Conservation (phyloP, 2,888 invertebrate species). For the Xanthorhoe designata region DNA sequence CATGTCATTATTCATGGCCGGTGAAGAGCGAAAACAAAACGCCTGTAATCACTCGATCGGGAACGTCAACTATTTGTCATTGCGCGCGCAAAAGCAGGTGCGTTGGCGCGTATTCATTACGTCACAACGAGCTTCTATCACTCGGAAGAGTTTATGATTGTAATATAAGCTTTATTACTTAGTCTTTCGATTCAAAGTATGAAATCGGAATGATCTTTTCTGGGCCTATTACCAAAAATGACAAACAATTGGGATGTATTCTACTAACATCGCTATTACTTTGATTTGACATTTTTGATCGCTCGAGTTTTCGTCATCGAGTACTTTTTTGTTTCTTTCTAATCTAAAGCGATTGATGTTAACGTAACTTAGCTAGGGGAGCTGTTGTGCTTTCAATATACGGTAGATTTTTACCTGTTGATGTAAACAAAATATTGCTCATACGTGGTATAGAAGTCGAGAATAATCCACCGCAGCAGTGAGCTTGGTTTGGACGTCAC, state of each 20-base stretch:
- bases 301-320: too few relatives aligned
- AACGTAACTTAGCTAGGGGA: too few relatives aligned
- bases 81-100: slow-evolving; percentile 65
- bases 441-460: background rate
- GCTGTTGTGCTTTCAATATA: background rate
- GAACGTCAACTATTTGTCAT: slow-evolving; percentile 66
- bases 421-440: background rate
- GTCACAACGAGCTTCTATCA: slow-evolving; percentile 45
- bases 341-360: too few relatives aligned
- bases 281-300: too few relatives aligned
- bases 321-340: too few relatives aligned
- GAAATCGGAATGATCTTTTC: background rate
- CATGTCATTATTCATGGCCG: slow-evolving; percentile 24
- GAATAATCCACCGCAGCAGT: background rate
- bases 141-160: slow-evolving; percentile 4
- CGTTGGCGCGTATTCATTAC: slow-evolving; percentile 66
- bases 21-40: slow-evolving; percentile 44
- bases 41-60: slow-evolving; percentile 51
- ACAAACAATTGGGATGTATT: too few relatives aligned
- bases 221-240: too few relatives aligned
- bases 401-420: background rate
- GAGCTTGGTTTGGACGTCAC: background rate
- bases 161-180: slow-evolving; percentile 7
- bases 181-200: slow-evolving; percentile 1
- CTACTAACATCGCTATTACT: too few relatives aligned